These are phyloP conservation scores for Euthynnus affinis DNA, from an alignment of 2,797 vertebrate genomes.

Conservation along the genomic window DNA sequence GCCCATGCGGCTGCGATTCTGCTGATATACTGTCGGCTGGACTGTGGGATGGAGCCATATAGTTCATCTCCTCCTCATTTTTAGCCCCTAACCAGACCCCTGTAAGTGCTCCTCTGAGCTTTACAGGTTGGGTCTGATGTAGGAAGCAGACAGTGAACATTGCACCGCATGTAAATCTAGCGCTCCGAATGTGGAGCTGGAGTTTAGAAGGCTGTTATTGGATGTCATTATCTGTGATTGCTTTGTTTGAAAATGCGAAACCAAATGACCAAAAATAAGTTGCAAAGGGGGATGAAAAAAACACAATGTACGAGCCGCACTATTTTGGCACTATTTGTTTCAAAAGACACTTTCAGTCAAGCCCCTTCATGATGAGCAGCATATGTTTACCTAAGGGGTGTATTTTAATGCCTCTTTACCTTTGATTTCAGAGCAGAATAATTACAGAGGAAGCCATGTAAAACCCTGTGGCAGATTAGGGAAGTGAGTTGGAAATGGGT, in stretches of 20 bases:
- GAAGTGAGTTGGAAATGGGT: constrained; percentile 95
- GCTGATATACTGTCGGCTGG: constrained; percentile 84
- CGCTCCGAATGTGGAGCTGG: background rate
- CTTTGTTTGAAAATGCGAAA: constrained; percentile 58
- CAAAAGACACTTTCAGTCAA: constrained; percentile 83
- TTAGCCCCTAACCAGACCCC: constrained; percentile 78
- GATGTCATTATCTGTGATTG: constrained; percentile 48
- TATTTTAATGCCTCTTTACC: constrained; percentile 78
- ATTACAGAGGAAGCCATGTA: constrained; percentile 85
- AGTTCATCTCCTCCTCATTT: constrained; percentile 87
- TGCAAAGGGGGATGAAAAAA: background rate
- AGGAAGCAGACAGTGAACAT: constrained; percentile 71
- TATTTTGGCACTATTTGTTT: constrained; percentile 41
- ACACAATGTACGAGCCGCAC: background rate
- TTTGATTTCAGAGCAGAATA: constrained; percentile 79
- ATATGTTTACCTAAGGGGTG: constrained; percentile 89
- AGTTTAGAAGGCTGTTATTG: constrained; percentile 38
- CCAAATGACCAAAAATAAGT: constrained; percentile 49
- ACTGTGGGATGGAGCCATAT: constrained; percentile 79
- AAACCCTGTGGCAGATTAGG: constrained; percentile 93
- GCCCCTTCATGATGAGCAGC: constrained; percentile 85
- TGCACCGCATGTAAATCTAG: constrained; percentile 62
- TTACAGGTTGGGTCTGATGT: constrained; percentile 78
- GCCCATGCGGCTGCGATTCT: constrained; percentile 78
- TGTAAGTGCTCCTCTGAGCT: constrained; percentile 82